phyloP scores from a whole-genome alignment of 2,888 invertebrate genomes.

The Rhimphoctona megacephalus region DNA sequence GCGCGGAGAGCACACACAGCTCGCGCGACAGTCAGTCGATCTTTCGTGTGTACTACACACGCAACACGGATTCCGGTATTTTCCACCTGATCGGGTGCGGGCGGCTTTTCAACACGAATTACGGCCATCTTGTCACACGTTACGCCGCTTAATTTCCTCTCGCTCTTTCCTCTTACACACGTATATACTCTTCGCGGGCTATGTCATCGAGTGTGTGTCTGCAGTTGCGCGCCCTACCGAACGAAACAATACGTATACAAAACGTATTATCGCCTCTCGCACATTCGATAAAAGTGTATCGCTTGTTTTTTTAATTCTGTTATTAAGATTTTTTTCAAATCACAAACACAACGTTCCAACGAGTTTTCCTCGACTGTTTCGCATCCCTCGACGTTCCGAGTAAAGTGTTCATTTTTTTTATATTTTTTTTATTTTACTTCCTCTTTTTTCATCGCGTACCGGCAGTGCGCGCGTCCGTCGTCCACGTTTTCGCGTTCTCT shows the following conservation, averaged over 20 bases:
- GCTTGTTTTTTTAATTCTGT: conserved; percentile 3
- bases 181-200: not conserved
- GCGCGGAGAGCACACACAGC: conserved; percentile 69
- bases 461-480: conserved; percentile 51
- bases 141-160: conserved; percentile 35
- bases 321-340: not conserved
- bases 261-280: not conserved
- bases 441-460: conserved; percentile 26
- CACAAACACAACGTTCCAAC: not conserved
- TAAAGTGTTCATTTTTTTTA: conserved; percentile 22
- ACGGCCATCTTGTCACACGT: conserved; percentile 78
- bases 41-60: conserved; percentile 75
- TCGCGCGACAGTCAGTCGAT: conserved; percentile 81
- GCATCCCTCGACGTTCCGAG: conserved; percentile 4
- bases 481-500: conserved; percentile 60
- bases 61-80: conserved; percentile 79
- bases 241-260: not conserved
- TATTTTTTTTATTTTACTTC: not conserved
- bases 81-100: conserved; percentile 82
- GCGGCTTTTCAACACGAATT: conserved; percentile 73
- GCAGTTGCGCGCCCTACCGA: conserved; percentile 19
- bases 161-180: not conserved
- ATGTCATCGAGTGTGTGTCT: conserved; percentile 12
- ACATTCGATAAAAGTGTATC: not conserved
- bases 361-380: not conserved